Percentiles rank a stretch among this genome's conserved stretches.
Conservation (phyloP, 2,888 invertebrate genomes). For the Lydus trimaculatus region DNA sequence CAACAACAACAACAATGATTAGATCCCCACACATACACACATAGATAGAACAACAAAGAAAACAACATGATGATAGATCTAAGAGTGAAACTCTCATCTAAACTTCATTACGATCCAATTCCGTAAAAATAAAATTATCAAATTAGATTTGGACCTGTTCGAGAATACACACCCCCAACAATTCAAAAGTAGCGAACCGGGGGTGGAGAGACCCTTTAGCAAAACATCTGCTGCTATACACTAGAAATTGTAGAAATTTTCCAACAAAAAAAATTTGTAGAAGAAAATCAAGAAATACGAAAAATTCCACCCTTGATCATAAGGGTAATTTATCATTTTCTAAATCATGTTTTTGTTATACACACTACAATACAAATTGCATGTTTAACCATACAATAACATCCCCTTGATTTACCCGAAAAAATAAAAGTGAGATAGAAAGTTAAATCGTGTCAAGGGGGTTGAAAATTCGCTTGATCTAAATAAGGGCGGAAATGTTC, state of each 20-base stretch:
- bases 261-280: background rate
- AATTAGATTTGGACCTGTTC: conserved; percentile 47
- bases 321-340: conserved; percentile 1
- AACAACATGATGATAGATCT: too few relatives aligned
- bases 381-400: conserved; percentile 4
- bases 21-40: too few relatives aligned
- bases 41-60: too few relatives aligned
- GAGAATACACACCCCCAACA: background rate
- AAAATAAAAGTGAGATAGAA: background rate
- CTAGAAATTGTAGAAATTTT: background rate
- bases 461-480: conserved; percentile 6
- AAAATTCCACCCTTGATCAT: background rate
- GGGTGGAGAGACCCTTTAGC: background rate
- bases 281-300: background rate
- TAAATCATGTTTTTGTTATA: background rate
- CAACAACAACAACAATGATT: background rate
- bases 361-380: background rate
- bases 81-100: conserved; percentile 42
- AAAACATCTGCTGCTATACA: background rate
- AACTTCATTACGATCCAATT: conserved; percentile 55
- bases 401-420: background rate
- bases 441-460: conserved; percentile 2
- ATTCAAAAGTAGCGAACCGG: background rate
- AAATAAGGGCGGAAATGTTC: conserved; percentile 16
- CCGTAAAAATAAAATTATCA: conserved; percentile 51